A percentile compares a stretch with the other conserved stretches of the same genome.
phyloP scores from a whole-genome alignment of 2,888 invertebrate species.

The Bombylius major region DNA sequence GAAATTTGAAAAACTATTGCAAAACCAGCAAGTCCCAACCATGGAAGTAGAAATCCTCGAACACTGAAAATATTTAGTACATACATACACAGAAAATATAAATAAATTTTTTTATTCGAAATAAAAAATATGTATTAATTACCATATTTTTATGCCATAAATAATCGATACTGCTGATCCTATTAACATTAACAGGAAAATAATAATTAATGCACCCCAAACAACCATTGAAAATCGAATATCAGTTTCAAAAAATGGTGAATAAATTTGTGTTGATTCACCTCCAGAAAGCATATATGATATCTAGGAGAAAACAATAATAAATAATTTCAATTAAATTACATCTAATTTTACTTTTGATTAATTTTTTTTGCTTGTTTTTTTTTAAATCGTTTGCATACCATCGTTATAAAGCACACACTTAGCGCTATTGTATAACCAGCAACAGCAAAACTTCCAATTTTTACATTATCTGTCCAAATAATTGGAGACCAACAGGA shows the following conservation, averaged over 20 bases:
- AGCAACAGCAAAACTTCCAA: slow-evolving; percentile 66
- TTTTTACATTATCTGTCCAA: slow-evolving; percentile 66
- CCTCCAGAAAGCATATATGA: slow-evolving; percentile 73
- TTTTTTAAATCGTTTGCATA: slow-evolving; percentile 10
- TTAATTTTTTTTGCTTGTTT: too few species aligned
- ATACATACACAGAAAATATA: too few species aligned
- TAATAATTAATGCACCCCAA: slow-evolving; percentile 42
- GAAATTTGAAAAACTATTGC: slow-evolving; percentile 61
- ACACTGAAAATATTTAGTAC: slow-evolving; percentile 39
- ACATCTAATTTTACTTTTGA: too few species aligned
- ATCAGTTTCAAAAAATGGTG: slow-evolving; percentile 80
- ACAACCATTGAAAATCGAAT: slow-evolving; percentile 56
- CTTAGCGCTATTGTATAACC: slow-evolving; percentile 65
- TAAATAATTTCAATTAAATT: background rate
- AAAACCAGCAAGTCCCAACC: slow-evolving; percentile 56
- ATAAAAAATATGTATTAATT: slow-evolving; percentile 1
- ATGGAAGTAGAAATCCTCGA: slow-evolving; percentile 70
- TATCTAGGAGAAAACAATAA: slow-evolving; percentile 30
- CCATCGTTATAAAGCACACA: slow-evolving; percentile 56
- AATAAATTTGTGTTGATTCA: slow-evolving; percentile 77
- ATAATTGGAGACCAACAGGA: slow-evolving; percentile 84
- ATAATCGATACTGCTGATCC: slow-evolving; percentile 40
- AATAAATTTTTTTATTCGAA: background rate
- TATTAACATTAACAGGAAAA: slow-evolving; percentile 34
- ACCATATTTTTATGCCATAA: slow-evolving; percentile 31